Percentiles rank a stretch among this genome's conserved stretches.
Evolutionary conservation across 2,797 vertebrate species (phyloP).

Genomic region (Gallirallus australis): DNA sequence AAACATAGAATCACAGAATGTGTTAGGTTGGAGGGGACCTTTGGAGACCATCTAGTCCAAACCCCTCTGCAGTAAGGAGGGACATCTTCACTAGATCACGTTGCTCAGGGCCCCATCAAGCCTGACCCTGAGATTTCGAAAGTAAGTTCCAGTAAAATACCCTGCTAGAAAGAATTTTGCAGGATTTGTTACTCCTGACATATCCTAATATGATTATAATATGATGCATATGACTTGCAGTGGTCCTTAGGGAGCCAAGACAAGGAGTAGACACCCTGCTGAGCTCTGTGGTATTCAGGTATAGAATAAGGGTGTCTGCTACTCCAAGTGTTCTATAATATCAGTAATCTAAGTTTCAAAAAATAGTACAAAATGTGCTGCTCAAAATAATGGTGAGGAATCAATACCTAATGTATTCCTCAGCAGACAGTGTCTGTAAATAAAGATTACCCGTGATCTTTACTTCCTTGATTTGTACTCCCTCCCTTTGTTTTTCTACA

Average conservation of each 20-base stretch:
- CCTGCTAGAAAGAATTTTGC: slow-evolving; percentile 18
- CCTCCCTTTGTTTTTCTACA: neutral
- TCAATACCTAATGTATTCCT: neutral
- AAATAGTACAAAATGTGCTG: neutral
- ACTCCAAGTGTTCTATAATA: neutral
- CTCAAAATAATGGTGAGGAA: neutral
- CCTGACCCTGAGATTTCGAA: slow-evolving; percentile 23
- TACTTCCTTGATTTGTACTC: neutral
- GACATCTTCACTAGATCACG: neutral
- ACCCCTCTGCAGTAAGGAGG: too few relatives aligned
- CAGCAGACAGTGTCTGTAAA: neutral
- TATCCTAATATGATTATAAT: neutral
- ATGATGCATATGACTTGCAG: neutral
- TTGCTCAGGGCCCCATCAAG: too few relatives aligned
- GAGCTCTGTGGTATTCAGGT: accelerated
- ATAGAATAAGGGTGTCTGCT: neutral
- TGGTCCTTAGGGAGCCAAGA: neutral
- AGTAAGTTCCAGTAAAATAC: slow-evolving; percentile 45
- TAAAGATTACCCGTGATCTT: neutral
- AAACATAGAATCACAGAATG: too few relatives aligned
- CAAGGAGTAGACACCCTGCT: neutral
- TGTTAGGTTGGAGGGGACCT: too few relatives aligned
- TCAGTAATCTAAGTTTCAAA: neutral
- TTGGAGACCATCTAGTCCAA: too few relatives aligned
- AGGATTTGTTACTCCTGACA: neutral